Base-by-base conservation (phyloP, 1,140 invertebrate species). In the Drosophila santomea region DNA sequence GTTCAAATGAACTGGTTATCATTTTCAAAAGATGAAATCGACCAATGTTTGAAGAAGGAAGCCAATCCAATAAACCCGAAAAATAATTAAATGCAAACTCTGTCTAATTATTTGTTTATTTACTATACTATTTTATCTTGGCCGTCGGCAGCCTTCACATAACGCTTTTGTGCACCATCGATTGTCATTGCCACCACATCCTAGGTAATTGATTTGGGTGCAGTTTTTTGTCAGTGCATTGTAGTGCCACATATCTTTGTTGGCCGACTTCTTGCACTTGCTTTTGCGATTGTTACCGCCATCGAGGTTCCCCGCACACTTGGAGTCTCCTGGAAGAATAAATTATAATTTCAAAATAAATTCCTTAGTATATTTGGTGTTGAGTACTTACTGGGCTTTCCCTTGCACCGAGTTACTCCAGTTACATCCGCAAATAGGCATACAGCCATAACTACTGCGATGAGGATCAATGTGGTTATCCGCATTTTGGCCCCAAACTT, bases 171-270 rank as follows among this genome's bases (percentile, higher is more conserved):
- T 60, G 28, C 76, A 78, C 48, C 76, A 78, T 6, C 76, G 76
- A 64, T 78, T 78, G 15, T 47, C 41, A 41, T 78, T 78, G 14
- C 76, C 76, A 14, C 43, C 69, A 32, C 69, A 74, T 7, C 69
- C 69, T 6, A 55, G 39, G 35, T 74, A 74, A 2, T 47, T 28
- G 1, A 74, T 28, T 64, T 38, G 36, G 15, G 38, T 52, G 52
- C 73, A 74, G 12, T 41, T 47, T 6, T 28, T 62, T 11, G 38
- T 39, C 14, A 25, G 20, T 4, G 54, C 0, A 25, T 74, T 41
- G 14, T 74, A 74, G 15, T 45, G 32, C 72, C 72, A 74, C 69
- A 74, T 74, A 2, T 36, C 3, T 4, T 36, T 36, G 32, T 61
- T 73, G 12, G 71, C 68, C 0, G 6, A 11, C 0, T 52, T 25